Percentiles rank a stretch among this genome's conserved stretches.
Evolutionary conservation across 2,113 vertebrate species (phyloP).

Genomic region (Puma concolor): DNA sequence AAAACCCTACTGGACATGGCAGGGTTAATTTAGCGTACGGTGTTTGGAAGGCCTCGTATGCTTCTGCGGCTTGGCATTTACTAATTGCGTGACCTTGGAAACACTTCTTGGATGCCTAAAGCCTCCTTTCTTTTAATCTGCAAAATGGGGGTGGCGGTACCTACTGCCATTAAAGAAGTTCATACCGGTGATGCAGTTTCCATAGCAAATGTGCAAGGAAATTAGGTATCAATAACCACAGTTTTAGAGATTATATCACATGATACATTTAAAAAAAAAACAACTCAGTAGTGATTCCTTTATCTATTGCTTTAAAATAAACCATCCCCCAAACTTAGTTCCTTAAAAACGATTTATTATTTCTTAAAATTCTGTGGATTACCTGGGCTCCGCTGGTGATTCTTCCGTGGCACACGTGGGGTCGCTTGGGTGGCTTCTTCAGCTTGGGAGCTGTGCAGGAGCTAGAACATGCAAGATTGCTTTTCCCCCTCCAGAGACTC

Average conservation of each 20-base stretch:
- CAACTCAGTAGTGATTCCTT: neutral
- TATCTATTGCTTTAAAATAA: neutral
- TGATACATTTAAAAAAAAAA: neutral
- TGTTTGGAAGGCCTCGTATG: neutral
- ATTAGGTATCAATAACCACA: neutral
- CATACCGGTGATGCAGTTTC: neutral
- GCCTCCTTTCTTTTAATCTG: neutral
- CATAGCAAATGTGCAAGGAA: neutral
- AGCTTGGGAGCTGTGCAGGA: neutral
- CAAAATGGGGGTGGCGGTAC: neutral
- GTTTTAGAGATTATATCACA: neutral
- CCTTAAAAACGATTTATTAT: neutral
- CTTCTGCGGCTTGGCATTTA: neutral
- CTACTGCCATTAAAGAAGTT: neutral
- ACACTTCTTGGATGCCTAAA: neutral
- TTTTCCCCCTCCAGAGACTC: neutral
- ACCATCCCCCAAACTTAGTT: neutral
- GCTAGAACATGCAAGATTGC: neutral
- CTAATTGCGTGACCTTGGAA: neutral
- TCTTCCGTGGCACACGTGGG: neutral
- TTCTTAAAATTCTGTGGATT: neutral
- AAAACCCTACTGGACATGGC: slow-evolving; percentile 20
- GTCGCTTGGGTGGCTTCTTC: neutral
- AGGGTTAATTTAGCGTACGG: neutral
- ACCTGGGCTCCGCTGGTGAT: neutral